phyloP scores from a whole-genome alignment of 2,797 vertebrate species.

The Staurois parvus region DNA sequence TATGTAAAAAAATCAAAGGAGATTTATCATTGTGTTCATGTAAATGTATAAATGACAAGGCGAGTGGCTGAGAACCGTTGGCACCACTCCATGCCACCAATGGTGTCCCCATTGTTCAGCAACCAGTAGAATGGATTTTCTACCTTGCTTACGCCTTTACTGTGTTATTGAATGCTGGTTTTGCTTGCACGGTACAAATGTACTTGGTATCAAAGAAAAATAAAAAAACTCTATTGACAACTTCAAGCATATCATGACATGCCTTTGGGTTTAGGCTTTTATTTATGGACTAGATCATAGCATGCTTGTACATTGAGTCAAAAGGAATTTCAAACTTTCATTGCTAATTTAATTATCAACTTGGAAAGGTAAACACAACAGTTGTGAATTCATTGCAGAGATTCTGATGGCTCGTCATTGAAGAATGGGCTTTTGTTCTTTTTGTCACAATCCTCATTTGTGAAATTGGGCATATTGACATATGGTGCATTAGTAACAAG shows the following conservation, averaged over 20 bases:
- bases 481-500: constrained; percentile 4
- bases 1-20: not conserved
- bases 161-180: not conserved
- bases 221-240: not conserved
- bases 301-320: constrained; percentile 22
- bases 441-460: constrained; percentile 6
- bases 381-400: not conserved
- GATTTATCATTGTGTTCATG: not conserved
- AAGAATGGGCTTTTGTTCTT: constrained; percentile 11
- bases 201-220: not conserved
- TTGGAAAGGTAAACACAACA: constrained; percentile 10
- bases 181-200: constrained; percentile 4
- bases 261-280: not conserved
- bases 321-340: constrained; percentile 11
- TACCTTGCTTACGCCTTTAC: not conserved
- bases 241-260: not conserved
- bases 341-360: constrained; percentile 5
- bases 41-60: not conserved
- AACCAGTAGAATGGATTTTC: not conserved
- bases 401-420: constrained; percentile 1
- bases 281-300: constrained; percentile 3
- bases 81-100: not conserved
- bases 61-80: not conserved
- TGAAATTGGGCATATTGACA: constrained; percentile 11
- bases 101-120: not conserved